Evolutionary conservation across 2,888 invertebrate genomes (phyloP).

Genomic region (Cephus runcator): DNA sequence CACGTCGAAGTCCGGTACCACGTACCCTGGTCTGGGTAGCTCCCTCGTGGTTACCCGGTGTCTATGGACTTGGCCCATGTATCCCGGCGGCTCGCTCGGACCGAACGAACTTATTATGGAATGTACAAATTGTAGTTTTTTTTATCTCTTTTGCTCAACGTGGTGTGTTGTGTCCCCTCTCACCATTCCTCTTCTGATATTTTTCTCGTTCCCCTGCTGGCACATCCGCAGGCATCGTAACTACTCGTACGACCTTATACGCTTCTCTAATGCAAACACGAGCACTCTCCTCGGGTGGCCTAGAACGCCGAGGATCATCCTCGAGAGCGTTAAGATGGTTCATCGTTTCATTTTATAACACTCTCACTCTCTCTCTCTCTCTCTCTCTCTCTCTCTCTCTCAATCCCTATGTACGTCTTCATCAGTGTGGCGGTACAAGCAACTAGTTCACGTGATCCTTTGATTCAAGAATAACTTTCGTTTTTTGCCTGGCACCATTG

Average conservation of each 20-base stretch:
- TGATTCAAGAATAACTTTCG: background rate
- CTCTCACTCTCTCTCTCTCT: background rate
- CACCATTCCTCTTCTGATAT: background rate
- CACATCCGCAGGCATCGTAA: constrained; percentile 13
- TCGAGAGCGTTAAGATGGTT: background rate
- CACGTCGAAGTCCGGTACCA: background rate
- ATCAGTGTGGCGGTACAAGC: background rate
- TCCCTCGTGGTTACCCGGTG: constrained; percentile 31
- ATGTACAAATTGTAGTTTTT: constrained; percentile 80
- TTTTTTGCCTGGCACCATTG: background rate
- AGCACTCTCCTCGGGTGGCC: background rate
- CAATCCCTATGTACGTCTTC: background rate
- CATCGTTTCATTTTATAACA: background rate
- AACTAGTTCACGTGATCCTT: background rate
- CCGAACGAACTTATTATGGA: constrained; percentile 78
- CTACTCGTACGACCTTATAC: background rate
- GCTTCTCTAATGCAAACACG: background rate
- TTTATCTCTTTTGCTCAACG: constrained; percentile 20
- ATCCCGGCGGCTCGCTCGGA: constrained; percentile 37
- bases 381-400: no score
- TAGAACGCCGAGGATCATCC: background rate
- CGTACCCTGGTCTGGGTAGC: constrained; percentile 18
- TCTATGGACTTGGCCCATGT: background rate
- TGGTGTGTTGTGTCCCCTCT: background rate
- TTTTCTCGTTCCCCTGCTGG: constrained; percentile 25